A percentile compares a stretch with the other conserved stretches of the same genome.
These are phyloP conservation scores for Microplitis mediator DNA, from an alignment of 1,140 invertebrate species.

Conservation along the genomic window DNA sequence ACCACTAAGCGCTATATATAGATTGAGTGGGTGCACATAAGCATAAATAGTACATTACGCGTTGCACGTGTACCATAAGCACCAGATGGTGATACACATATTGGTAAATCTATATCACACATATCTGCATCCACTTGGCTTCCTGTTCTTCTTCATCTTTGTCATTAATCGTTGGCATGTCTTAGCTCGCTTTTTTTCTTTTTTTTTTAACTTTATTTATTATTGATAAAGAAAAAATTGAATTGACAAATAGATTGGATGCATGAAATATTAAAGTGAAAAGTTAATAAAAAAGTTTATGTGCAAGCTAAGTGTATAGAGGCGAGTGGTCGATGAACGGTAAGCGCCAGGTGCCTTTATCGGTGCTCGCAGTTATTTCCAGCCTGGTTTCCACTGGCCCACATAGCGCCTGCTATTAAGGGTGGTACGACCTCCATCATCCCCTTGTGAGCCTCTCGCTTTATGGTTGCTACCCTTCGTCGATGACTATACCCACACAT, in stretches of 20 bases:
- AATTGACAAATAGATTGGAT: too few species aligned
- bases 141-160: too few species aligned
- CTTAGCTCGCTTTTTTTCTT: too few species aligned
- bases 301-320: not conserved
- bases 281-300: not conserved
- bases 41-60: conserved; percentile 23
- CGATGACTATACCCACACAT: not conserved
- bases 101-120: not conserved
- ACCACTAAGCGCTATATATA: conserved; percentile 15
- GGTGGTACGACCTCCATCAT: not conserved
- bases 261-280: not conserved
- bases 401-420: conserved; percentile 35
- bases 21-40: conserved; percentile 13
- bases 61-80: conserved; percentile 10
- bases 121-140: too few species aligned
- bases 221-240: too few species aligned
- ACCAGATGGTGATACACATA: conserved; percentile 21
- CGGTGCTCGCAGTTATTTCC: conserved; percentile 35
- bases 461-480: not conserved
- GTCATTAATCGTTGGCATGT: too few species aligned
- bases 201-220: too few species aligned
- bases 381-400: conserved; percentile 39
- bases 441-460: not conserved
- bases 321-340: conserved; percentile 15
- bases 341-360: conserved; percentile 41